A percentile compares a stretch with the other conserved stretches of the same genome.
phyloP scores from a whole-genome alignment of 2,888 invertebrate species.

The Glaucopsyche alexis region DNA sequence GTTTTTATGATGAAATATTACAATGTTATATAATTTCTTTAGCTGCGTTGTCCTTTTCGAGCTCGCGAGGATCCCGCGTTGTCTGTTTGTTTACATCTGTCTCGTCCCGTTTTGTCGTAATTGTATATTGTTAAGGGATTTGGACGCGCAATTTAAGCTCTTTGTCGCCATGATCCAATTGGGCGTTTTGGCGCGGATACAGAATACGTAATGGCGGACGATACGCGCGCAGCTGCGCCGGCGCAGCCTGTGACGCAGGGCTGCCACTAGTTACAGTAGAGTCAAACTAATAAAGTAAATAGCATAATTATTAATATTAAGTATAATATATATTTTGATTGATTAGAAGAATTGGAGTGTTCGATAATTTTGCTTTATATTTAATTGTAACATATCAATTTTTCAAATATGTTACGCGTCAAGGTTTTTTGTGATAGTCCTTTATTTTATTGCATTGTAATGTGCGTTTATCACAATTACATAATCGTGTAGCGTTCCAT shows the following conservation, averaged over 20 bases:
- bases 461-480: not conserved
- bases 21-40: constrained; percentile 34
- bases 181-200: constrained; percentile 74
- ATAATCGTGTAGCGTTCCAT: not conserved
- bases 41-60: constrained; percentile 26
- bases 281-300: not conserved
- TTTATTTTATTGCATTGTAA: not conserved
- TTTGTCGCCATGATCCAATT: constrained; percentile 76
- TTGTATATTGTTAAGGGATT: constrained; percentile 67
- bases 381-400: not conserved
- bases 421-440: not conserved
- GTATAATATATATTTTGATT: not conserved
- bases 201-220: constrained; percentile 76
- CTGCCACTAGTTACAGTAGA: constrained; percentile 6
- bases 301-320: too few species aligned
- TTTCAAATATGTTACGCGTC: not conserved
- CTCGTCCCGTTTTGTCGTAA: constrained; percentile 65
- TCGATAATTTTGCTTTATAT: not conserved
- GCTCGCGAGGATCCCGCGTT: constrained; percentile 35
- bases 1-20: constrained; percentile 38
- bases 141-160: constrained; percentile 77
- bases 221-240: constrained; percentile 68
- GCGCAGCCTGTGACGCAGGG: constrained; percentile 48
- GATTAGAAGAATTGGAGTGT: not conserved
- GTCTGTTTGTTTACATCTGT: constrained; percentile 75